These are phyloP conservation scores for Myrmecophaga tridactyla DNA, from an alignment of 2,113 vertebrate genomes.

Conservation along the genomic window DNA sequence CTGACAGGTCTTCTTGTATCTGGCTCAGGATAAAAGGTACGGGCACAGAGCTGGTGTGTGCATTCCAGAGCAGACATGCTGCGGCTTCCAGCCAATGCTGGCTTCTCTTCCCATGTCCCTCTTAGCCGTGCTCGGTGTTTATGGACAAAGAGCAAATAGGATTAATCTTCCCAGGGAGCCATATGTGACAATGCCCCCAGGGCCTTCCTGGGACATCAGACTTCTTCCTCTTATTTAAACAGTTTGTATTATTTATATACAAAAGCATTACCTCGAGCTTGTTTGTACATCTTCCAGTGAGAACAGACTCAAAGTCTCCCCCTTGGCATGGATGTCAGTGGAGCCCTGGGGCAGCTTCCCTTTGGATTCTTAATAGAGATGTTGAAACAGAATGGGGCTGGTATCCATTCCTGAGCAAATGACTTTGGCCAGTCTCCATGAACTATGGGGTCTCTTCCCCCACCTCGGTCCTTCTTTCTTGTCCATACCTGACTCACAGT, in stretches of 20 bases:
- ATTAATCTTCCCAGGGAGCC: neutral
- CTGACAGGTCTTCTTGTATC: neutral
- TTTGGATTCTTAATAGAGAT: neutral
- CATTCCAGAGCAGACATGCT: fast-evolving
- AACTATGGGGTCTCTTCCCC: neutral
- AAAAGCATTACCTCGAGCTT: neutral
- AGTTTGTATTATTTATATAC: neutral
- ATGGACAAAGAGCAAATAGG: conserved; percentile 24
- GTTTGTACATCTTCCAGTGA: neutral
- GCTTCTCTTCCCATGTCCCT: neutral
- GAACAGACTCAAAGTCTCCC: neutral
- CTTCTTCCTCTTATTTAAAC: neutral
- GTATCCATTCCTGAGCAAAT: neutral
- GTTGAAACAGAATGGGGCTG: neutral
- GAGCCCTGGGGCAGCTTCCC: neutral
- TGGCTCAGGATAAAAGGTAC: neutral
- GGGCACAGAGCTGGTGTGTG: neutral
- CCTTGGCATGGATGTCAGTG: neutral
- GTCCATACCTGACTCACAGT: neutral
- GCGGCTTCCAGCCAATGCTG: neutral
- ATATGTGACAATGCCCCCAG: neutral
- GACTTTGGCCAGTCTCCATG: neutral
- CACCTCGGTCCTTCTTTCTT: neutral
- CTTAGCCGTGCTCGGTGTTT: neutral
- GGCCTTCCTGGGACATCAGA: neutral